Conservation (phyloP, 2,888 invertebrate species). For the Cordilura impudica region DNA sequence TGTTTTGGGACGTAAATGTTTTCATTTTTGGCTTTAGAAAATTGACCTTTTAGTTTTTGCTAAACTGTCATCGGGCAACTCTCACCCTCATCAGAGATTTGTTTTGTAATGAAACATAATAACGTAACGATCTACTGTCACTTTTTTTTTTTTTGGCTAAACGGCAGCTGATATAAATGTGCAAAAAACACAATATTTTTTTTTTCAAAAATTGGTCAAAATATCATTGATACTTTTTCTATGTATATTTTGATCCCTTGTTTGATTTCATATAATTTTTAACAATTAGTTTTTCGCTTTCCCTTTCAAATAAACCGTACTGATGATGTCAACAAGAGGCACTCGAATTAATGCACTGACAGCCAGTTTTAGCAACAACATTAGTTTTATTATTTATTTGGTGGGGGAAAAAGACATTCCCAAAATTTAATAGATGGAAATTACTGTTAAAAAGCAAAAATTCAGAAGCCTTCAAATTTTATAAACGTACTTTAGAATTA, state of each 20-base stretch:
- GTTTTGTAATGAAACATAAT: too few species aligned
- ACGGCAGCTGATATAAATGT: slow-evolving; percentile 59
- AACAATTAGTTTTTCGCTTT: slow-evolving; percentile 17
- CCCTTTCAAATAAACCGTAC: slow-evolving; percentile 6
- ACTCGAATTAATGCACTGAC: slow-evolving; percentile 50
- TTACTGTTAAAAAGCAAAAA: too few species aligned
- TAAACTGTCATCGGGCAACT: slow-evolving; percentile 58
- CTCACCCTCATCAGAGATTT: slow-evolving; percentile 60
- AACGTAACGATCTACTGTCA: slow-evolving; percentile 43
- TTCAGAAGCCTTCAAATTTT: too few species aligned
- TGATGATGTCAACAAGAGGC: slow-evolving; percentile 60
- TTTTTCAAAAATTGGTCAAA: slow-evolving; percentile 48
- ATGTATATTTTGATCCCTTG: slow-evolving; percentile 43
- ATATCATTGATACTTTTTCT: slow-evolving; percentile 53
- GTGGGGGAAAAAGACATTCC: slow-evolving; percentile 5
- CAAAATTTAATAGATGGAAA: too few species aligned
- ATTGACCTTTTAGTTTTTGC: slow-evolving; percentile 53
- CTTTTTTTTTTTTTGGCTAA: slow-evolving; percentile 40
- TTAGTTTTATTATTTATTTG: background rate
- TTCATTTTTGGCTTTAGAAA: background rate
- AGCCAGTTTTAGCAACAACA: background rate
- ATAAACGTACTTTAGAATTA: too few species aligned
- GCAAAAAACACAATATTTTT: slow-evolving; percentile 37
- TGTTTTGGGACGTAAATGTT: slow-evolving; percentile 33
- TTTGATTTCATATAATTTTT: slow-evolving; percentile 20